These are phyloP conservation scores for Sebastes matsubarae DNA, from an alignment of 2,797 vertebrate genomes.

Conservation along the genomic window DNA sequence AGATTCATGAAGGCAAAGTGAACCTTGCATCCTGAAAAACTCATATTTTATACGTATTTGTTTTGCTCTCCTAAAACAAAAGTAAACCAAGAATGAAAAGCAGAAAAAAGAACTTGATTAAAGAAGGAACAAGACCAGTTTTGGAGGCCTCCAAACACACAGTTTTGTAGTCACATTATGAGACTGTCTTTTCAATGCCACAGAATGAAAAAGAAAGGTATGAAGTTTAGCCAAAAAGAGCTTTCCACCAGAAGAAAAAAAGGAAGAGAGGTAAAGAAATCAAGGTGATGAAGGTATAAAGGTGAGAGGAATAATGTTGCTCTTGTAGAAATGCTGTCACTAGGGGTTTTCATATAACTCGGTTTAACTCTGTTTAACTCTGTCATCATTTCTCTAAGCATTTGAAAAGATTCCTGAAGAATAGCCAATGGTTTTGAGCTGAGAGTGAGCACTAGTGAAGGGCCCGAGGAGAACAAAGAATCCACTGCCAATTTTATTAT, in stretches of 20 bases:
- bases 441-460: constrained; percentile 34
- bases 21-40: not conserved
- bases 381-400: constrained; percentile 52
- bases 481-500: constrained; percentile 62
- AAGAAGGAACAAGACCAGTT: not conserved
- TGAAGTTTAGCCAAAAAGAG: not conserved
- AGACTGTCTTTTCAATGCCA: not conserved
- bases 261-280: not conserved
- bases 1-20: not conserved
- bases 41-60: not conserved
- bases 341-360: constrained; percentile 32
- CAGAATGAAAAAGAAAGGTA: constrained; percentile 13
- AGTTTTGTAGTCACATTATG: not conserved
- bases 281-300: constrained; percentile 20
- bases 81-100: not conserved
- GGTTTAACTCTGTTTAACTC: constrained; percentile 23
- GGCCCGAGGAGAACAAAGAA: constrained; percentile 66
- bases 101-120: not conserved
- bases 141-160: not conserved
- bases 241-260: not conserved
- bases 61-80: not conserved
- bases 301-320: constrained; percentile 30
- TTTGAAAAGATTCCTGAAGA: constrained; percentile 56
- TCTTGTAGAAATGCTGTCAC: constrained; percentile 35
- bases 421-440: constrained; percentile 43